These are phyloP conservation scores for Galago senegalensis DNA, from an alignment of 2,797 vertebrate genomes.

Conservation along the genomic window DNA sequence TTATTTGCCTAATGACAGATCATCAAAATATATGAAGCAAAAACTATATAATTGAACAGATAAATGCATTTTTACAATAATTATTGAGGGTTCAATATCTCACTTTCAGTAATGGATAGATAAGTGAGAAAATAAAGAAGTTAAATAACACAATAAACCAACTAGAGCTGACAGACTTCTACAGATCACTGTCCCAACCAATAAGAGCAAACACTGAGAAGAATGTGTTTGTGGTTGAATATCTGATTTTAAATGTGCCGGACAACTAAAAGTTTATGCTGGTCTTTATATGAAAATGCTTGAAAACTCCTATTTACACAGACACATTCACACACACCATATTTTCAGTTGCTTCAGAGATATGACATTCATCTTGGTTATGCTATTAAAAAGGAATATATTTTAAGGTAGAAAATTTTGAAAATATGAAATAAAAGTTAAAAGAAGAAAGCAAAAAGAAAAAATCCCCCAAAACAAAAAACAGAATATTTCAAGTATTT, in stretches of 20 bases:
- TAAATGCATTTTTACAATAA: too few relatives aligned
- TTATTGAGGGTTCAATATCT: too few relatives aligned
- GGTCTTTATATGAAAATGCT: conserved; percentile 58
- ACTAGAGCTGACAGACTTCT: too few relatives aligned
- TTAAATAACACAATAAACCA: too few relatives aligned
- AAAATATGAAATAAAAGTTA: not conserved
- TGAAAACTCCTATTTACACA: not conserved
- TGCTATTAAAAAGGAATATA: not conserved
- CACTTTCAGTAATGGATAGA: too few relatives aligned
- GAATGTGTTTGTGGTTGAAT: not conserved
- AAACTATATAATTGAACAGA: too few relatives aligned
- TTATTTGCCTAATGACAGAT: too few relatives aligned
- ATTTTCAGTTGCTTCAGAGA: not conserved
- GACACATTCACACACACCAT: not conserved
- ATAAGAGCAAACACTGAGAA: too few relatives aligned
- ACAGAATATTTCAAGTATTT: not conserved
- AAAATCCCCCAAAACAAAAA: not conserved
- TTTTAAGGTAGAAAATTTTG: not conserved
- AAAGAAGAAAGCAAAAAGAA: not conserved
- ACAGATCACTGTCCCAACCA: too few relatives aligned
- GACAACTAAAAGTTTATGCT: conserved; percentile 59
- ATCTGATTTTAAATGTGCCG: conserved; percentile 61
- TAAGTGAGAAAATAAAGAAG: too few relatives aligned
- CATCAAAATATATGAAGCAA: too few relatives aligned
- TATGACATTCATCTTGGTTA: not conserved